A percentile compares a stretch with the other conserved stretches of the same genome.
These are phyloP conservation scores for Cacatua alba DNA, from an alignment of 2,113 vertebrate species.

Conservation along the genomic window DNA sequence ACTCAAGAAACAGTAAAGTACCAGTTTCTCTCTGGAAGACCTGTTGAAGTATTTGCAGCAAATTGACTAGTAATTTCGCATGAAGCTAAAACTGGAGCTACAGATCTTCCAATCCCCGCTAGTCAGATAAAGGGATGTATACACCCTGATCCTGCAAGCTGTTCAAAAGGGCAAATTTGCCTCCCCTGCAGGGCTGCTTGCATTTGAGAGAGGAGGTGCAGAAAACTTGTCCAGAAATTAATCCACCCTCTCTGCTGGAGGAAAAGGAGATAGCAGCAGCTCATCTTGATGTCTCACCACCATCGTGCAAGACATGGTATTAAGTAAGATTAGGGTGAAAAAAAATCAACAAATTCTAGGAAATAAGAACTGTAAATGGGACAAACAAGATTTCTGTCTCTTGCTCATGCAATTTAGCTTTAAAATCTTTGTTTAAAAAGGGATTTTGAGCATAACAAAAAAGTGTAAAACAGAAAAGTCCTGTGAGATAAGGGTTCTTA, in stretches of 20 bases:
- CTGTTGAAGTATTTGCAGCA: not conserved
- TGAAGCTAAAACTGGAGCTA: not conserved
- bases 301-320: not conserved
- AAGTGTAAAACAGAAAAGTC: not conserved
- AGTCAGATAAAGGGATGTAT: slow-evolving; percentile 16
- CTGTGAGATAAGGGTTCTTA: not conserved
- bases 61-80: not conserved
- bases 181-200: not conserved
- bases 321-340: not conserved
- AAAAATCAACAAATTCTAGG: not conserved
- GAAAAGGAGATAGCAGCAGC: not conserved
- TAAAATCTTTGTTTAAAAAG: not conserved
- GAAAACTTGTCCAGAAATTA: not conserved
- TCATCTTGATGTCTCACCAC: not conserved
- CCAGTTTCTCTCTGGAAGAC: not conserved
- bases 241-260: not conserved
- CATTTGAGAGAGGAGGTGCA: not conserved
- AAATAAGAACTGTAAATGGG: not conserved
- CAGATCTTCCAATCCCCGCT: not conserved
- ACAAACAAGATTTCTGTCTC: not conserved
- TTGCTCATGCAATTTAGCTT: not conserved
- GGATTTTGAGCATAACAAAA: not conserved
- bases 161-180: not conserved
- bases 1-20: not conserved
- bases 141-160: not conserved